Base-by-base conservation (phyloP, 1,140 invertebrate species). In the Stegodyphus mimosarum region DNA sequence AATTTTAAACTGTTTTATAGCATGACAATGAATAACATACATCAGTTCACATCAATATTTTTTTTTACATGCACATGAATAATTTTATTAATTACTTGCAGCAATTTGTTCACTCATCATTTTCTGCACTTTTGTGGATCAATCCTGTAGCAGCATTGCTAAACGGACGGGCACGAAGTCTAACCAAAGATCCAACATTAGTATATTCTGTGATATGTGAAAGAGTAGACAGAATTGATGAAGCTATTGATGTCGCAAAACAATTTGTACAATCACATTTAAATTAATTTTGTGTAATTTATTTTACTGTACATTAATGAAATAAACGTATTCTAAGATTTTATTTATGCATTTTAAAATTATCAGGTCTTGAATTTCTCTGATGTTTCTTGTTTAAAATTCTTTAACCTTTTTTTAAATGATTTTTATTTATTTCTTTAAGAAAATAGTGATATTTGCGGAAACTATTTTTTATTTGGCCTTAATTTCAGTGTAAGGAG, bases 101-200 rank as follows among this genome's bases (percentile, higher is more conserved):
- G 81, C 10, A 64, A 49, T 64, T 75, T 7, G 52, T 83, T 7
- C 49, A n/a, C 15, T 48, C 71, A 67, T 51, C 49, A 15, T 83
- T 83, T 83, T 75, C 71, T 49, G 72, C 81, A 7, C 63, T 83
- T 33, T 51, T 83, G 10, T 83, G 81, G 81, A 83, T 83, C 10
- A 74, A 83, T 18, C 81, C 81, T 33, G 81, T 83, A 53, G 81
- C 81, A 66, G 50, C 81, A n/a, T 6, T 69, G 17, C 60, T 83
- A 48, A 17, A 67, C n/a, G 81, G 72, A 6, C 49, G 33, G 69
- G 63, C 81, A 6, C 63, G 81, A 51, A 75, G 49, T 50, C 49
- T 75, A 17, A 6, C 17, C 10, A 83, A 83, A 83, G 81, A 83
- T 83, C 81, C 72, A 13, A 72, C 75, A 55, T 17, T 69, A 13